Percentiles rank a stretch among this genome's conserved stretches.
These are phyloP conservation scores for Apis cerana DNA, from an alignment of 1,140 invertebrate genomes.

Conservation along the genomic window DNA sequence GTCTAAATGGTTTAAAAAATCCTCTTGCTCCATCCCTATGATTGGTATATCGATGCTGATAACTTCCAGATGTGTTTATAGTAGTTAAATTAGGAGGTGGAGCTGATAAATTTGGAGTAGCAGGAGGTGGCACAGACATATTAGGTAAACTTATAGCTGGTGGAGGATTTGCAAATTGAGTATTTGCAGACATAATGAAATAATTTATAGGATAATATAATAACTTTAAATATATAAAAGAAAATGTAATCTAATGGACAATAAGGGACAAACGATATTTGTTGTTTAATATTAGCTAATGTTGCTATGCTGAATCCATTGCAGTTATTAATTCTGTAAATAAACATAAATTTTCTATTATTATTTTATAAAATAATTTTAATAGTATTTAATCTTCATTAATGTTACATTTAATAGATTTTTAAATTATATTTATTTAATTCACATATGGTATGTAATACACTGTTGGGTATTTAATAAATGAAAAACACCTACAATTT, in stretches of 20 bases:
- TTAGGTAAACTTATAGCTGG: constrained; percentile 78
- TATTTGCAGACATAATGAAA: constrained; percentile 71
- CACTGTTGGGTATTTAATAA: background rate
- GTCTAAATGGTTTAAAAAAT: constrained; percentile 80
- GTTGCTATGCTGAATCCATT: constrained; percentile 33
- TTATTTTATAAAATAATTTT: background rate
- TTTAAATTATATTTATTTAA: background rate
- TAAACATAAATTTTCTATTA: constrained; percentile 27
- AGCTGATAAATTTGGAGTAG: constrained; percentile 76
- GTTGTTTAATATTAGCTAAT: background rate
- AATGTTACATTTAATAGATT: background rate
- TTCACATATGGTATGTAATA: constrained; percentile 4
- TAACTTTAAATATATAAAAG: constrained; percentile 43
- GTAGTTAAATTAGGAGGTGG: constrained; percentile 78
- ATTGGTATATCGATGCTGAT: constrained; percentile 76
- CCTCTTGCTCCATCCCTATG: constrained; percentile 75
- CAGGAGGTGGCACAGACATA: constrained; percentile 79
- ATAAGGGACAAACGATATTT: constrained; percentile 46
- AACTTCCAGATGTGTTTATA: constrained; percentile 75
- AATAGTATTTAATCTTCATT: background rate
- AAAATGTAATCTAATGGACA: constrained; percentile 28
- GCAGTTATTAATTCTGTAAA: constrained; percentile 49
- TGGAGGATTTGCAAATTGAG: constrained; percentile 77
- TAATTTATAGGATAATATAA: constrained; percentile 13
- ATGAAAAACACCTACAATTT: background rate